A percentile compares a stretch with the other conserved stretches of the same genome.
Evolutionary conservation across 2,113 vertebrate species (phyloP).

Genomic region (Nothoprocta perdicaria): DNA sequence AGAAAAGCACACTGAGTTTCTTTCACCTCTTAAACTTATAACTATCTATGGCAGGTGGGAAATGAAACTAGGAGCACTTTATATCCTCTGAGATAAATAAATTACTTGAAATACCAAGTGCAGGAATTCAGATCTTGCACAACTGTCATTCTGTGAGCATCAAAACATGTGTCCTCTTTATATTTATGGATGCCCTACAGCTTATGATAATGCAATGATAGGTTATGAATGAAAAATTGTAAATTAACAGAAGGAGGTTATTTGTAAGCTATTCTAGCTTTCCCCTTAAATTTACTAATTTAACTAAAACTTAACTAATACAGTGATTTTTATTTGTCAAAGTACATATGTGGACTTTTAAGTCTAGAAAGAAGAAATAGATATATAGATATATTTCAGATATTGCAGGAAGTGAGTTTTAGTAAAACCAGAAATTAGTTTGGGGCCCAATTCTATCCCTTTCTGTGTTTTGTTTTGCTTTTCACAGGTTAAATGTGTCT

Average conservation of each 20-base stretch:
- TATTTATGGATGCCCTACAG: slow-evolving; percentile 22
- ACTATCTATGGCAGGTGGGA: slow-evolving; percentile 37
- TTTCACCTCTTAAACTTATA: slow-evolving; percentile 49
- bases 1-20: slow-evolving; percentile 41
- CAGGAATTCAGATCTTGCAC: slow-evolving; percentile 1
- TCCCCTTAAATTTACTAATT: not conserved
- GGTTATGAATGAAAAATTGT: not conserved
- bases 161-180: not conserved
- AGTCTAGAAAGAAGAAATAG: not conserved
- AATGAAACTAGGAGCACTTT: slow-evolving; percentile 18
- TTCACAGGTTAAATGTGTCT: not conserved
- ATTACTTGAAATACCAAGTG: slow-evolving; percentile 45
- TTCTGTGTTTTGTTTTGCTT: not conserved
- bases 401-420: not conserved
- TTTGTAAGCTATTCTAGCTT: not conserved
- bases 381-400: not conserved
- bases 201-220: slow-evolving; percentile 4
- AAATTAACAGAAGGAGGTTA: not conserved
- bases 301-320: not conserved
- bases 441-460: not conserved
- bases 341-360: not conserved
- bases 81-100: slow-evolving; percentile 48
- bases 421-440: not conserved
- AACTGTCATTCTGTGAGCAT: slow-evolving; percentile 11
- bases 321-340: not conserved